phyloP scores from a whole-genome alignment of 2,888 invertebrate species.

The Panorpa germanica region DNA sequence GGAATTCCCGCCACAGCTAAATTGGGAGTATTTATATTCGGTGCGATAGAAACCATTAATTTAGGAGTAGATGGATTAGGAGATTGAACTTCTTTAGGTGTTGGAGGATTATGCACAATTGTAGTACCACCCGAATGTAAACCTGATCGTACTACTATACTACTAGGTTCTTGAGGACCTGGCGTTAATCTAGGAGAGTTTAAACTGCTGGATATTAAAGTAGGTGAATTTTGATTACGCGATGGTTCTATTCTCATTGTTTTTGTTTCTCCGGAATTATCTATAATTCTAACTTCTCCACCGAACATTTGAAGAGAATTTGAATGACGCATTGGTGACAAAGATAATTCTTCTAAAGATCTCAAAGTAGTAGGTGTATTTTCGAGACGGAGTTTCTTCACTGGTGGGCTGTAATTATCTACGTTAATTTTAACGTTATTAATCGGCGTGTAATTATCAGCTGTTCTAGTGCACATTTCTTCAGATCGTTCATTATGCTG shows the following conservation, averaged over 20 bases:
- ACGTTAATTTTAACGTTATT: no score
- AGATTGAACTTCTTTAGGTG: conserved; percentile 30
- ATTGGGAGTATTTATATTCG: conserved; percentile 32
- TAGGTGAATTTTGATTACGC: conserved; percentile 34
- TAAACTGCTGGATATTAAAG: conserved; percentile 29
- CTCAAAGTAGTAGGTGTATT: conserved; percentile 27
- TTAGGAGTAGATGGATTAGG: conserved; percentile 31
- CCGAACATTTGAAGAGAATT: conserved; percentile 47
- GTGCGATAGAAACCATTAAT: conserved; percentile 32
- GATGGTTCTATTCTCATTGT: conserved; percentile 49
- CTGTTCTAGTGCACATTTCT: no score
- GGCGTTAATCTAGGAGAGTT: conserved; percentile 30
- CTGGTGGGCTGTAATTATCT: conserved; percentile 26
- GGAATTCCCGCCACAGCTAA: conserved; percentile 25
- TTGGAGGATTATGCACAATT: conserved; percentile 39
- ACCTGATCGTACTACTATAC: conserved; percentile 61
- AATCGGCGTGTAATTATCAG: no score
- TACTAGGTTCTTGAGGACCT: conserved; percentile 33
- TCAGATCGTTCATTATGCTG: no score
- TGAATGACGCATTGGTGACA: conserved; percentile 31
- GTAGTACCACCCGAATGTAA: conserved; percentile 71
- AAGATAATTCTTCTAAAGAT: conserved; percentile 35
- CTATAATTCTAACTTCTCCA: conserved; percentile 57
- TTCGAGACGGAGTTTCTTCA: conserved; percentile 31
- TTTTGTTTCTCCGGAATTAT: conserved; percentile 46